Evolutionary conservation across 2,888 invertebrate species (phyloP).

Genomic region (Tachystola acroxantha): DNA sequence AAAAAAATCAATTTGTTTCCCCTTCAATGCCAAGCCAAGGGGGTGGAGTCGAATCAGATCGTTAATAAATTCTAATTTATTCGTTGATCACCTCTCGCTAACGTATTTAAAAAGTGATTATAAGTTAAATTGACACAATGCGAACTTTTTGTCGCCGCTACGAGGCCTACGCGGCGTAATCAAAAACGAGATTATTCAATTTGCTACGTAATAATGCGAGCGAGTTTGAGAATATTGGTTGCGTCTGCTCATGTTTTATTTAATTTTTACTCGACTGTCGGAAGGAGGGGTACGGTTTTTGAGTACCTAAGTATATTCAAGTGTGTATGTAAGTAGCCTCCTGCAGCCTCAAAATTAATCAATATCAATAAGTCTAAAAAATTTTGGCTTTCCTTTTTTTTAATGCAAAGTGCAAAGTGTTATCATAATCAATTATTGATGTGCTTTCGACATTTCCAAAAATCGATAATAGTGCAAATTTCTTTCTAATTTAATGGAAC

Average conservation of each 20-base stretch:
- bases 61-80: conserved; percentile 77
- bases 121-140: conserved; percentile 77
- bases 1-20: conserved; percentile 66
- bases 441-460: too few relatives aligned
- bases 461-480: too few relatives aligned
- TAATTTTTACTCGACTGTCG: too few relatives aligned
- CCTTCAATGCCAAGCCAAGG: conserved; percentile 53
- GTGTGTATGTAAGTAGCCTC: too few relatives aligned
- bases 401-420: too few relatives aligned
- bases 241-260: conserved; percentile 9
- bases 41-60: conserved; percentile 58
- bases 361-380: too few relatives aligned
- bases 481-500: too few relatives aligned
- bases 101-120: conserved; percentile 78
- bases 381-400: too few relatives aligned
- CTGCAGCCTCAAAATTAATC: too few relatives aligned
- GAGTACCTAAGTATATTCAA: too few relatives aligned
- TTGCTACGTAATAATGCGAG: conserved; percentile 44
- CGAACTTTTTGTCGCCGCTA: conserved; percentile 68
- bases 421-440: too few relatives aligned
- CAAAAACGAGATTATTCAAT: conserved; percentile 69
- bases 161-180: conserved; percentile 38
- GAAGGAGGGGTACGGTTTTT: not conserved
- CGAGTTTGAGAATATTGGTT: conserved; percentile 27
- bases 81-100: conserved; percentile 70